Evolutionary conservation across 2,113 vertebrate genomes (phyloP).

Genomic region (Thunnus thynnus): DNA sequence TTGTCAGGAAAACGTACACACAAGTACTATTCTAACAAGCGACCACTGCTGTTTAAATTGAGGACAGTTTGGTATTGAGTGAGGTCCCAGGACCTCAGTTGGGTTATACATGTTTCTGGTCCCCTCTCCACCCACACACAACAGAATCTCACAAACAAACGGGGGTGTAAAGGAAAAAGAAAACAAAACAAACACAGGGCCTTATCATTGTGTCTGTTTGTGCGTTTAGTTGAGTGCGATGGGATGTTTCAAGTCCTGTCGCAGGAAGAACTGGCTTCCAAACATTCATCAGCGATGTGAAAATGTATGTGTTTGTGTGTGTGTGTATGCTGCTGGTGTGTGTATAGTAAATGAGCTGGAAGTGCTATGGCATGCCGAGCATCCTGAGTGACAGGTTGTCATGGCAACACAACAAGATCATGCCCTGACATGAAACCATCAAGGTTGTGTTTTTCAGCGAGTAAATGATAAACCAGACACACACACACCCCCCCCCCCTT

Average conservation of each 20-base stretch:
- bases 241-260: conserved; percentile 70
- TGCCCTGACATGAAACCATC: conserved; percentile 45
- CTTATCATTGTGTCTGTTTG: conserved; percentile 55
- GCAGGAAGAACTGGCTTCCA: conserved; percentile 68
- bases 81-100: conserved; percentile 9
- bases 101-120: background rate
- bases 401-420: conserved; percentile 61
- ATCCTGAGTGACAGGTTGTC: conserved; percentile 71
- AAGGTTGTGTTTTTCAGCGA: conserved; percentile 61
- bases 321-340: conserved; percentile 27
- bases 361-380: conserved; percentile 40
- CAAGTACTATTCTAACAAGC: no score
- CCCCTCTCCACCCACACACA: background rate
- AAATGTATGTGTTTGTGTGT: conserved; percentile 28
- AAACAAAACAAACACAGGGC: conserved; percentile 21
- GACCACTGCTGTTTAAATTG: no score
- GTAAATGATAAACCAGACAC: conserved; percentile 56
- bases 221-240: conserved; percentile 33
- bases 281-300: conserved; percentile 70
- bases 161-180: conserved; percentile 29
- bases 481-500: no score
- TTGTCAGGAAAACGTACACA: no score
- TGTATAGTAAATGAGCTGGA: conserved; percentile 16
- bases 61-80: no score
- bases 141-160: conserved; percentile 19